Evolutionary conservation across 2,797 vertebrate species (phyloP).

Genomic region (Carcharodon carcharias): DNA sequence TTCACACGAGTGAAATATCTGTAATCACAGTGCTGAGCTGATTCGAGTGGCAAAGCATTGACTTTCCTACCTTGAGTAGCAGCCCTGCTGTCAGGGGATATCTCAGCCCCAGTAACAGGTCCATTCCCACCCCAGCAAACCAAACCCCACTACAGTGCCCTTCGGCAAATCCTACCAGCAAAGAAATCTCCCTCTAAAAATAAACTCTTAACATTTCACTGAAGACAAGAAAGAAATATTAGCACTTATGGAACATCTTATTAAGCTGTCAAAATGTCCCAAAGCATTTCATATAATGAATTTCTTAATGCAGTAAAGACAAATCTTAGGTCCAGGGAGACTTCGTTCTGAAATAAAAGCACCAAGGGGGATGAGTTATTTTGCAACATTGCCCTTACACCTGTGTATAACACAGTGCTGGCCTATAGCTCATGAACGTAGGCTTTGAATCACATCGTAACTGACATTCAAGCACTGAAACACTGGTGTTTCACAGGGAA

Average conservation of each 20-base stretch:
- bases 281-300: neutral
- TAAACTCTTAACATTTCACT: neutral
- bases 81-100: neutral
- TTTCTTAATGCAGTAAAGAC: neutral
- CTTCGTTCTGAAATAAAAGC: neutral
- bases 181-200: slow-evolving; percentile 20
- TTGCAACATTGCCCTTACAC: neutral
- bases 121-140: neutral
- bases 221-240: neutral
- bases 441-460: neutral
- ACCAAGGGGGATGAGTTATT: neutral
- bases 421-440: neutral
- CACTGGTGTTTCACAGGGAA: neutral
- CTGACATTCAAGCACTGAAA: neutral
- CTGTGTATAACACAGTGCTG: too few species aligned
- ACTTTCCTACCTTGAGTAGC: neutral
- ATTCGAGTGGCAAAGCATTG: neutral
- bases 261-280: neutral
- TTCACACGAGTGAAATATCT: neutral
- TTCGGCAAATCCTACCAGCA: neutral
- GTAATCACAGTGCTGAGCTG: neutral
- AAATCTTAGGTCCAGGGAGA: neutral
- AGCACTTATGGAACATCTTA: neutral
- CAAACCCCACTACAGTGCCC: neutral
- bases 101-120: neutral